These are phyloP conservation scores for Lacerta viridis DNA, from an alignment of 2,797 vertebrate genomes.

Conservation along the genomic window DNA sequence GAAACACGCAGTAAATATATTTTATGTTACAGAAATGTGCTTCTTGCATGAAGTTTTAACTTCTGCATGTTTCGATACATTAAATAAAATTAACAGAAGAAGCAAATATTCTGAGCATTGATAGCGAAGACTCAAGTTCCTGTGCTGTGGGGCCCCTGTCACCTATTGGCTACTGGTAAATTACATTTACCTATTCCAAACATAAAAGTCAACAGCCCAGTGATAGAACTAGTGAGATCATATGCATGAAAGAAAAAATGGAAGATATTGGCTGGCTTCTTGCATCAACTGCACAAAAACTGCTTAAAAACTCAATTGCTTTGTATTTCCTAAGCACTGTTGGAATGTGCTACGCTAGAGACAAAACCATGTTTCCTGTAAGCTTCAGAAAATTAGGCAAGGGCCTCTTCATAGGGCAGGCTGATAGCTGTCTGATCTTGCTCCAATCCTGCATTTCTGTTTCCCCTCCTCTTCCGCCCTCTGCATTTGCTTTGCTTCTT, in stretches of 20 bases:
- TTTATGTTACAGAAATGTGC: no score
- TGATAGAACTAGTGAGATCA: not conserved
- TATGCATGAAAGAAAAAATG: not conserved
- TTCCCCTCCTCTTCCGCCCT: not conserved
- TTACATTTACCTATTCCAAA: conserved; percentile 1
- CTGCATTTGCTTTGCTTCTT: not conserved
- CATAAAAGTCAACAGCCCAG: conserved; percentile 19
- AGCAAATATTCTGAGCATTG: no score
- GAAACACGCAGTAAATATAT: no score
- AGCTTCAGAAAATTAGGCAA: not conserved
- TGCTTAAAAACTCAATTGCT: not conserved
- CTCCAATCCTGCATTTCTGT: no score
- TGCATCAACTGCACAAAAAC: not conserved
- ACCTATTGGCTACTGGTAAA: not conserved
- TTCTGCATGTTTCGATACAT: no score
- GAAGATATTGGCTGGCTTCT: not conserved
- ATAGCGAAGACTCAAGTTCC: no score
- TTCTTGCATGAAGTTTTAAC: no score
- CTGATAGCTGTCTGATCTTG: not conserved
- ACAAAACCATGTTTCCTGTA: not conserved
- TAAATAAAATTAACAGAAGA: no score
- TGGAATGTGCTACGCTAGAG: not conserved
- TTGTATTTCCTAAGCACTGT: not conserved
- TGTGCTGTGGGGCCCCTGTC: no score
- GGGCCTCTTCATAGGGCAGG: not conserved